Conservation (phyloP, 2,888 invertebrate genomes). For the Rugalucina vietnamica region DNA sequence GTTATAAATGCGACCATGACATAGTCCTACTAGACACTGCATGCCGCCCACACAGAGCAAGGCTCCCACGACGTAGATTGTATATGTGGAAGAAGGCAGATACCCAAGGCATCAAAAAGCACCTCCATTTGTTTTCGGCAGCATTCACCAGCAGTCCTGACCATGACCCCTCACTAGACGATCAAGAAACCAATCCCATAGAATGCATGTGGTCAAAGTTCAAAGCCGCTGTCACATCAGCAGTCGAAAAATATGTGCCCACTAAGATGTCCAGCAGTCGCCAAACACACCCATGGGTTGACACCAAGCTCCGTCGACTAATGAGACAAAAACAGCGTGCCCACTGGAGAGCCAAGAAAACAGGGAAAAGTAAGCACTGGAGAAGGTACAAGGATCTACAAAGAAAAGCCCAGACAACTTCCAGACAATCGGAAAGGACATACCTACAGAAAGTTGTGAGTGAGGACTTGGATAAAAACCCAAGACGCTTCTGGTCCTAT, state of each 20-base stretch:
- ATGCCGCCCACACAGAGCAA: background rate
- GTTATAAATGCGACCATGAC: conserved; percentile 43
- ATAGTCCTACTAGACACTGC: conserved; percentile 43
- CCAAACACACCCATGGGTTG: conserved; percentile 29
- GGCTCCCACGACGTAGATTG: conserved; percentile 38
- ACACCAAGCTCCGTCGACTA: conserved; percentile 1
- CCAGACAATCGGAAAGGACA: background rate
- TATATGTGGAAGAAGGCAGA: conserved; percentile 36
- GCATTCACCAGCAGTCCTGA: background rate
- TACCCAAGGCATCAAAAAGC: conserved; percentile 13
- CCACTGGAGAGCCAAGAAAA: conserved; percentile 20
- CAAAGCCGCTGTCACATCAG: background rate
- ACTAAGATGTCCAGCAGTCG: conserved; percentile 33
- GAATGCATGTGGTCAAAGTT: conserved; percentile 15
- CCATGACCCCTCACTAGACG: no score
- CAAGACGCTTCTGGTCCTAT: conserved; percentile 20
- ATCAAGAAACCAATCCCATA: background rate
- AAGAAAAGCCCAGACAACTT: background rate
- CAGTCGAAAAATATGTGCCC: conserved; percentile 13
- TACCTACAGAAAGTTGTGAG: conserved; percentile 5
- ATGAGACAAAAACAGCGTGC: conserved; percentile 5
- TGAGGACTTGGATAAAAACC: background rate
- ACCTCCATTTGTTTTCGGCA: background rate
- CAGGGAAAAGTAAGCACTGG: background rate
- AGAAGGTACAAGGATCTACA: background rate